Evolutionary conservation across 2,113 vertebrate genomes (phyloP), one percentile per base, ranked within the genome.

Genomic region (Spea bombifrons): DNA sequence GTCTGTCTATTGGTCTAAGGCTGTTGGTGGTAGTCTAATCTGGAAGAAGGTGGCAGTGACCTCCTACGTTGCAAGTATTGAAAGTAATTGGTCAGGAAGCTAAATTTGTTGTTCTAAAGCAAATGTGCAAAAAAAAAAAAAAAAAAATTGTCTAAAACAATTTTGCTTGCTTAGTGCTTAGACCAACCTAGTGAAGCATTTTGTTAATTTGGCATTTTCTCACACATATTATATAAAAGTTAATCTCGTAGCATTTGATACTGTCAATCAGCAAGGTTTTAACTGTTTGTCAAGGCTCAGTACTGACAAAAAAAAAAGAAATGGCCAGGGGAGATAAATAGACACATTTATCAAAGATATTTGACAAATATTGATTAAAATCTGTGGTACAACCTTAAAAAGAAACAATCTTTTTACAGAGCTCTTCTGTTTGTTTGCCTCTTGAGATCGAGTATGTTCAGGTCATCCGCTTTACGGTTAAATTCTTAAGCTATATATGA

Each of bases 281-380:
- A 52, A 63, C 12, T 50, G 66, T 66, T 53, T 5, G 66, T 75
- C 73, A 49, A 52, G 50, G 73, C 61, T 50, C 30, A 17, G 16
- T 50, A 50, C n/a, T 65, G 47, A 65, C 50, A 3, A 47, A 48
- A 59, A 47, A 15, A n/a, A 75, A 75, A 52, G 48, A 53, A 4
- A 65, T 49, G 64, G 57, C 47, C 73, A 30, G 73, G 64, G 17
- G 72, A 75, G 10, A 64, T 48, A 52, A 7, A 5, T 9, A 75
- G 73, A 49, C 61, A 9, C 61, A 66, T 66, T 64, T 49, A 66
- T 66, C 73, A 65, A 75, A 9, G 8, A 7, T 45, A 49, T 64
- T 52, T 52, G 63, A 75, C 73, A 66, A 64, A 47, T 66, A 75
- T 75, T 66, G 61, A 75, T 75, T 55, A 16, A 59, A 44, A 50